These are phyloP conservation scores for Cylindroiulus punctatus DNA, from an alignment of 2,888 invertebrate species.

Conservation along the genomic window DNA sequence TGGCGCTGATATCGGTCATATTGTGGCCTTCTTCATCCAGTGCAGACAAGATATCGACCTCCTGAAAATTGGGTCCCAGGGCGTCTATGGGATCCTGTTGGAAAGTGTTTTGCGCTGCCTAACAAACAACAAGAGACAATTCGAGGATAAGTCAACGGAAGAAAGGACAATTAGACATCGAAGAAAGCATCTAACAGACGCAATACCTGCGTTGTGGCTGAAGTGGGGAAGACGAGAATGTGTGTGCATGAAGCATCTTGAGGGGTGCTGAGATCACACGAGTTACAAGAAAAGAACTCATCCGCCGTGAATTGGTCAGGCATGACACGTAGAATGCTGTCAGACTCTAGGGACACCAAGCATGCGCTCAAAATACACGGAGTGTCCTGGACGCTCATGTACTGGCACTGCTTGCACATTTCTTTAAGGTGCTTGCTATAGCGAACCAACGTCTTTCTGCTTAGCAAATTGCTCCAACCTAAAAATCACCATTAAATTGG, in stretches of 20 bases:
- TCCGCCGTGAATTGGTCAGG: slow-evolving; percentile 95
- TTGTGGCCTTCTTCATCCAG: slow-evolving; percentile 59
- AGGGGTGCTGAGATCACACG: slow-evolving; percentile 91
- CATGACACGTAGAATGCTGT: slow-evolving; percentile 86
- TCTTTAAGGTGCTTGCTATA: slow-evolving; percentile 90
- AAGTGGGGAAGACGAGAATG: slow-evolving; percentile 97
- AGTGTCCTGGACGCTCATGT: slow-evolving; percentile 81
- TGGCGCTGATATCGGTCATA: slow-evolving; percentile 79
- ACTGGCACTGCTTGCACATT: slow-evolving; percentile 87
- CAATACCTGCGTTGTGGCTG: slow-evolving; percentile 86
- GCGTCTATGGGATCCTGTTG: slow-evolving; percentile 61
- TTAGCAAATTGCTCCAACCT: slow-evolving; percentile 94
- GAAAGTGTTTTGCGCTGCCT: slow-evolving; percentile 79
- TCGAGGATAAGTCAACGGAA: not conserved
- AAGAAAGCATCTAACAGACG: not conserved
- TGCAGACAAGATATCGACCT: slow-evolving; percentile 59
- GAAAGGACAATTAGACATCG: not conserved
- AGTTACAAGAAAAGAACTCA: slow-evolving; percentile 84
- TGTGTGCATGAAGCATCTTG: slow-evolving; percentile 97
- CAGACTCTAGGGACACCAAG: slow-evolving; percentile 93
- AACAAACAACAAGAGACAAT: slow-evolving; percentile 54
- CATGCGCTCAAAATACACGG: slow-evolving; percentile 98
- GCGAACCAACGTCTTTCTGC: slow-evolving; percentile 86
- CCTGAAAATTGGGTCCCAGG: slow-evolving; percentile 71
- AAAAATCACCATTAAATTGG: no score